Conservation (phyloP, 2,797 vertebrate species). For the Ataeniobius toweri region DNA sequence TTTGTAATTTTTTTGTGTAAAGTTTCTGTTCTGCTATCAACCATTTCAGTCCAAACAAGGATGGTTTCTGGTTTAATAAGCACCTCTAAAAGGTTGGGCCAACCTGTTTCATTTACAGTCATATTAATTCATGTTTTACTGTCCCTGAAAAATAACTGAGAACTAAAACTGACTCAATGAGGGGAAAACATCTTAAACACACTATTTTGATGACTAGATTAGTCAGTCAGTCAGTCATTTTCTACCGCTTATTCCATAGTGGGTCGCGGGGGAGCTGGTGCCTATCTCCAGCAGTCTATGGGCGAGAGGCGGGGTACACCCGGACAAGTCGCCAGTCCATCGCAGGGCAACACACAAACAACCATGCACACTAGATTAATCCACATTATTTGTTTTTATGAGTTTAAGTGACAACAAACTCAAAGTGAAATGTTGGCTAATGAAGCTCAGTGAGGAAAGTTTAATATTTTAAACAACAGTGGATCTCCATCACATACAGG, state of each 20-base stretch:
- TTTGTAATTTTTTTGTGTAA: background rate
- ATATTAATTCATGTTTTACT: background rate
- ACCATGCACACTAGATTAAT: background rate
- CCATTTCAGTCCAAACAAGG: background rate
- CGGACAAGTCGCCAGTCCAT: too few relatives aligned
- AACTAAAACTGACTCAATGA: background rate
- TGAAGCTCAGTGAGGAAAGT: background rate
- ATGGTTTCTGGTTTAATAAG: background rate
- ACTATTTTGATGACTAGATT: background rate
- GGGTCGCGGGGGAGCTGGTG: too few relatives aligned
- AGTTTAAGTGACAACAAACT: conserved; percentile 6
- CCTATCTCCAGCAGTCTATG: too few relatives aligned
- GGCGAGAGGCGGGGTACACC: too few relatives aligned
- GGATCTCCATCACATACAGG: conserved; percentile 2
- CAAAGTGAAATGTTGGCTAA: background rate
- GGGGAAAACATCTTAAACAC: background rate
- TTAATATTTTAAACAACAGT: conserved; percentile 4
- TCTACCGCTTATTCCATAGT: too few relatives aligned
- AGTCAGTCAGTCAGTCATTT: too few relatives aligned
- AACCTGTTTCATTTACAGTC: background rate
- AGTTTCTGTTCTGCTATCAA: background rate
- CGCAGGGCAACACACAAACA: too few relatives aligned
- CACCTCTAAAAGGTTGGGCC: too few relatives aligned
- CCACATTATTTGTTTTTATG: background rate
- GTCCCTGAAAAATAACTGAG: background rate